These are phyloP conservation scores for Eretmochelys imbricata DNA, from an alignment of 2,113 vertebrate genomes.

Conservation along the genomic window DNA sequence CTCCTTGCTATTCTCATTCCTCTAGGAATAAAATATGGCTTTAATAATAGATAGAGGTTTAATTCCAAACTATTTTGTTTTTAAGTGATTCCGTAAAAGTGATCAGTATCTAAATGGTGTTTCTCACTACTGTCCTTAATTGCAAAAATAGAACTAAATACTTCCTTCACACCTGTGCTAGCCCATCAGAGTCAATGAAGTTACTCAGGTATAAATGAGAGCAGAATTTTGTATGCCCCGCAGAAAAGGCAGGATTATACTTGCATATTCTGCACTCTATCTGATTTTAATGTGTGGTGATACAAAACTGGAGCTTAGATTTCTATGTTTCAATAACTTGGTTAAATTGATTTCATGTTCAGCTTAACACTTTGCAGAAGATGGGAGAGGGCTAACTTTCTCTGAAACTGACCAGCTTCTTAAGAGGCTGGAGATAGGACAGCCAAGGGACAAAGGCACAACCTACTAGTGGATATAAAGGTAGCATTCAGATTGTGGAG, in stretches of 20 bases:
- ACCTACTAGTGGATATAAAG: neutral
- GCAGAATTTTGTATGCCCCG: neutral
- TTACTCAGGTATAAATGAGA: neutral
- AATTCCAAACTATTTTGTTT: neutral
- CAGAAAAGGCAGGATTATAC: neutral
- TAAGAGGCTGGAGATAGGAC: neutral
- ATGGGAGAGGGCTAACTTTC: rapidly evolving
- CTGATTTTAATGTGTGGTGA: rapidly evolving
- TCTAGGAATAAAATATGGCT: too few relatives aligned
- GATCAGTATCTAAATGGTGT: neutral
- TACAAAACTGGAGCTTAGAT: rapidly evolving
- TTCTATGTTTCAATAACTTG: rapidly evolving
- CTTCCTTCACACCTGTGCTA: neutral
- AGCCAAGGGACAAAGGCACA: rapidly evolving
- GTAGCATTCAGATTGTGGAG: neutral
- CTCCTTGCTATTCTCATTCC: neutral
- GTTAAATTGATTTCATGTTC: neutral
- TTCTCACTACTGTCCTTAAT: neutral
- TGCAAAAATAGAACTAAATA: rapidly evolving
- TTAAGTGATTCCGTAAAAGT: neutral
- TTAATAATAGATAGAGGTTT: neutral
- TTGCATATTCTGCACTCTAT: neutral
- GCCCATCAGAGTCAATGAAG: neutral
- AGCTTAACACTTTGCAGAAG: rapidly evolving
- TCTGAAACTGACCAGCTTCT: rapidly evolving